phyloP scores from a whole-genome alignment of 1,140 invertebrate species.

The Acromyrmex charruanus region DNA sequence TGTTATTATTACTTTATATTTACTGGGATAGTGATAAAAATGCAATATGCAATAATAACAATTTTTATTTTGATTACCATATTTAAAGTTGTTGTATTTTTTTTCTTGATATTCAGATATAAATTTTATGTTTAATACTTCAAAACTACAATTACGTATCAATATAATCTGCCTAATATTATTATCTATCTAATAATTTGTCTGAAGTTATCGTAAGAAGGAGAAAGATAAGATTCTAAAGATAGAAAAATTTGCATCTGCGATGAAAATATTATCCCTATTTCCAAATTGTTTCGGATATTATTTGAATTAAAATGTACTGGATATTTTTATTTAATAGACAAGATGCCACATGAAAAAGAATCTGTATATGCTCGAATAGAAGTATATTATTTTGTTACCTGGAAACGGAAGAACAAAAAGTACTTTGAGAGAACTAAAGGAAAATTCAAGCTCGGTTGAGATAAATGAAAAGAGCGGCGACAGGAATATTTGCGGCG shows the following conservation, averaged over 20 bases:
- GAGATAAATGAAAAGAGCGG: not conserved
- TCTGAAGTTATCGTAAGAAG: not conserved
- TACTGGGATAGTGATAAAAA: not conserved
- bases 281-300: not conserved
- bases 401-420: not conserved
- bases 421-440: not conserved
- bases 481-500: not conserved
- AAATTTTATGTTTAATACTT: not conserved
- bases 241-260: not conserved
- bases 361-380: not conserved
- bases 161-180: not conserved
- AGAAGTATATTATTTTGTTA: constrained; percentile 1
- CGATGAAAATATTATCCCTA: not conserved
- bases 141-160: not conserved
- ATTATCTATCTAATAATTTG: too few relatives aligned
- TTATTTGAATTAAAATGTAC: not conserved
- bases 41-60: not conserved
- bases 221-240: not conserved
- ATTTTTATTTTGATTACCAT: not conserved
- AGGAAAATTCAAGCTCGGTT: not conserved
- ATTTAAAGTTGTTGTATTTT: not conserved
- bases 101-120: not conserved
- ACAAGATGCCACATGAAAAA: not conserved
- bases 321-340: too few relatives aligned
- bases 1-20: too few relatives aligned